phyloP scores from a whole-genome alignment of 2,888 invertebrate genomes.

The Lasioglossum leucozonium region DNA sequence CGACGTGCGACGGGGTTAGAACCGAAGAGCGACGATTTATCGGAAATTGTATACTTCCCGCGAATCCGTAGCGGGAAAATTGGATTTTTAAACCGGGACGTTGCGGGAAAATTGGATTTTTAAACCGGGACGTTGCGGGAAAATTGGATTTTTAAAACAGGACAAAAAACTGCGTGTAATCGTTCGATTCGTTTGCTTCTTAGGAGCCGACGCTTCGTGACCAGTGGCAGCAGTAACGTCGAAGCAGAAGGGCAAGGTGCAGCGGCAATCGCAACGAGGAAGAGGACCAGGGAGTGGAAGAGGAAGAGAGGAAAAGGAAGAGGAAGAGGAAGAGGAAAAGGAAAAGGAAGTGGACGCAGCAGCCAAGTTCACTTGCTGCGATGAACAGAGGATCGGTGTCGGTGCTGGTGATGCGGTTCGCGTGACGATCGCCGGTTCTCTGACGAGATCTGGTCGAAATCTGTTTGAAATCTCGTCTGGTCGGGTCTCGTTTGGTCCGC shows the following conservation, averaged over 20 bases:
- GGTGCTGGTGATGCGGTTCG: constrained; percentile 56
- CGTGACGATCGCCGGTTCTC: constrained; percentile 69
- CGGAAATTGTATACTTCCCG: not conserved
- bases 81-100: not conserved
- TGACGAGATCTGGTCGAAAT: constrained; percentile 11
- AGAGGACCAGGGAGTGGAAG: not conserved
- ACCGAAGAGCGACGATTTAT: not conserved
- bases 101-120: not conserved
- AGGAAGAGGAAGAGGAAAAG: not conserved
- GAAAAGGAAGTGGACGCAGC: not conserved
- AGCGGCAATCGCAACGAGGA: not conserved
- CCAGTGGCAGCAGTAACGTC: not conserved
- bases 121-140: not conserved
- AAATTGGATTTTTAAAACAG: not conserved
- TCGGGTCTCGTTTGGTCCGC: constrained; percentile 4
- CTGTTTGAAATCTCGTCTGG: constrained; percentile 3
- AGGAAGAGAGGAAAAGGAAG: not conserved
- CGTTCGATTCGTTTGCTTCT: not conserved
- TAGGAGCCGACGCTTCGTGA: not conserved
- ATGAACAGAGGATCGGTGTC: constrained; percentile 50
- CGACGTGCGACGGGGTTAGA: no score
- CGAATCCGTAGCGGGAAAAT: not conserved
- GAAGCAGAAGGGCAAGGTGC: not conserved
- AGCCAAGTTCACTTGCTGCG: not conserved
- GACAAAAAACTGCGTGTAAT: not conserved